These are phyloP conservation scores for Trichomycterus rosablanca DNA, from an alignment of 2,113 vertebrate genomes.

Conservation along the genomic window DNA sequence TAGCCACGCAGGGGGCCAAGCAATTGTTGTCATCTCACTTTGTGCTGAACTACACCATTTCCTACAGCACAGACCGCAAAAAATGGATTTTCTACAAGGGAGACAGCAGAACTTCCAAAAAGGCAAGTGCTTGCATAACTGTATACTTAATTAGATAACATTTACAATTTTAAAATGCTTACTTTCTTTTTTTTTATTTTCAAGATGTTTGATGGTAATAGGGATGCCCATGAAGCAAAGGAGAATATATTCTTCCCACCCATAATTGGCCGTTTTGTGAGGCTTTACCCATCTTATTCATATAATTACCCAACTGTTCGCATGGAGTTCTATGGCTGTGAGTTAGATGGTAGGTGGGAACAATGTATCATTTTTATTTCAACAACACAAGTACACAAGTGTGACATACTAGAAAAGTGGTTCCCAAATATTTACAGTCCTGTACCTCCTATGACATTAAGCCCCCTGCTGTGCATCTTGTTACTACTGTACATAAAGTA, in stretches of 20 bases:
- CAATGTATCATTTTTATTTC: too few species aligned
- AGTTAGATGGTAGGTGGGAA: conserved; percentile 79
- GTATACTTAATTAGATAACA: not conserved
- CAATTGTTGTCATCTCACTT: conserved; percentile 69
- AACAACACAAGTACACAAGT: too few species aligned
- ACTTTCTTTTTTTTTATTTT: conserved; percentile 10
- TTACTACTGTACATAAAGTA: too few species aligned
- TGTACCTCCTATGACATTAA: too few species aligned
- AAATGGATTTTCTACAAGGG: conserved; percentile 84
- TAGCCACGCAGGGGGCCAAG: conserved; percentile 88
- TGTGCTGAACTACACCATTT: conserved; percentile 70
- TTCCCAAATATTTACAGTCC: too few species aligned
- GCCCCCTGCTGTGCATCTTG: too few species aligned
- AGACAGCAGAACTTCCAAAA: conserved; percentile 59
- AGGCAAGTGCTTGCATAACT: conserved; percentile 53
- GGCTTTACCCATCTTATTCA: conserved; percentile 74
- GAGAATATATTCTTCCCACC: conserved; percentile 83
- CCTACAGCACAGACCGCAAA: conserved; percentile 80
- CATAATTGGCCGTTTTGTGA: conserved; percentile 79
- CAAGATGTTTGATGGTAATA: conserved; percentile 83
- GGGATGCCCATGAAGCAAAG: conserved; percentile 64
- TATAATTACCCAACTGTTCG: conserved; percentile 79
- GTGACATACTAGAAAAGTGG: too few species aligned
- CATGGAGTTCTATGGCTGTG: conserved; percentile 87
- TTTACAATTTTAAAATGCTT: not conserved